Conservation (phyloP, 2,888 invertebrate species). For the Trichopoda pennipes region DNA sequence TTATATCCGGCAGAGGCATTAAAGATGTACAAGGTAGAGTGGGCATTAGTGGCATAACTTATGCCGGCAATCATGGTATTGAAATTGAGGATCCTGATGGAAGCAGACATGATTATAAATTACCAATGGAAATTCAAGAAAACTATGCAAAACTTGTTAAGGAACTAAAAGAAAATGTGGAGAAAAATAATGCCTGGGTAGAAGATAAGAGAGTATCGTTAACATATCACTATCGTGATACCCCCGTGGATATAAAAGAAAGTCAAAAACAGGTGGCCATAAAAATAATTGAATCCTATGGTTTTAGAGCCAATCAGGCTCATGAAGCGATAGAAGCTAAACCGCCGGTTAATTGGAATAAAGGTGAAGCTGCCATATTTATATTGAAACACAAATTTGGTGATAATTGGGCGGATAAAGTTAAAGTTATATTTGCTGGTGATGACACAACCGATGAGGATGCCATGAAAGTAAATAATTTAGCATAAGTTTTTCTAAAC, state of each 20-base stretch:
- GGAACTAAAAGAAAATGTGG: constrained; percentile 84
- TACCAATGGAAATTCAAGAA: constrained; percentile 85
- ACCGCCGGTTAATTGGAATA: constrained; percentile 89
- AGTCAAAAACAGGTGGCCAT: constrained; percentile 83
- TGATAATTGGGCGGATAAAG: constrained; percentile 86
- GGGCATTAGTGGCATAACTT: constrained; percentile 83
- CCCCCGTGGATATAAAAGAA: constrained; percentile 83
- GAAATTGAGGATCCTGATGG: constrained; percentile 89
- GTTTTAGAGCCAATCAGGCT: constrained; percentile 85
- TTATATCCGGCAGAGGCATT: constrained; percentile 87
- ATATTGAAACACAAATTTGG: constrained; percentile 88
- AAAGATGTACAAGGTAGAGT: constrained; percentile 87
- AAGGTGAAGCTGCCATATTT: constrained; percentile 87
- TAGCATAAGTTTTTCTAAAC: background rate
- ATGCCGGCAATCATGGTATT: constrained; percentile 88
- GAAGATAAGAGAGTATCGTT: constrained; percentile 88
- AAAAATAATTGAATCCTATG: constrained; percentile 84
- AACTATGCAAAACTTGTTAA: constrained; percentile 85
- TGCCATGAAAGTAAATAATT: constrained; percentile 87
- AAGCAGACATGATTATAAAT: constrained; percentile 86
- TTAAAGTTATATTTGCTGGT: constrained; percentile 91
- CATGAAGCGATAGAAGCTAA: constrained; percentile 89
- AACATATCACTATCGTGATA: constrained; percentile 88
- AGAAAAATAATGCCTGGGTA: constrained; percentile 86
- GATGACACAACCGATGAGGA: constrained; percentile 95